phyloP scores from a whole-genome alignment of 1,140 invertebrate species.

The Ceratoteleas bidentatus region DNA sequence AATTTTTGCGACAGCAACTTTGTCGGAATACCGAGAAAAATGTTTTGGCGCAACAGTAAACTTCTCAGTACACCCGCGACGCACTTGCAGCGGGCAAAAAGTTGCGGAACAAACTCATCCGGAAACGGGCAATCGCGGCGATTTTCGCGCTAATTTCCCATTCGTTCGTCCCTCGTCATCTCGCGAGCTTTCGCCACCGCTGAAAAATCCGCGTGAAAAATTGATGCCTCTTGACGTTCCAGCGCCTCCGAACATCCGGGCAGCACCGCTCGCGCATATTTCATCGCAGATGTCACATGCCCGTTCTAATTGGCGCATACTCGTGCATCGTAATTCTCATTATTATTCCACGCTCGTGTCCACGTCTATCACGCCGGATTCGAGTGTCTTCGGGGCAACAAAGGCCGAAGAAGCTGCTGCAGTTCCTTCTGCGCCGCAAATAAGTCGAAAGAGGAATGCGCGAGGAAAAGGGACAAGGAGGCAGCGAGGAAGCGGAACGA shows the following conservation, averaged over 20 bases:
- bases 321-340: slow-evolving; percentile 58
- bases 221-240: slow-evolving; percentile 9
- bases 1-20: slow-evolving; percentile 38
- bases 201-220: not conserved
- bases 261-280: slow-evolving; percentile 27
- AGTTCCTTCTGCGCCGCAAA: slow-evolving; percentile 35
- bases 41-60: slow-evolving; percentile 55
- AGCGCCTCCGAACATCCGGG: slow-evolving; percentile 16
- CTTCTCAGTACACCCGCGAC: slow-evolving; percentile 27
- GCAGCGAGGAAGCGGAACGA: slow-evolving; percentile 25
- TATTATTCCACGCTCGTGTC: slow-evolving; percentile 57
- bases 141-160: slow-evolving; percentile 50
- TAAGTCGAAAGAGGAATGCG: slow-evolving; percentile 34
- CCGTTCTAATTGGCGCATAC: slow-evolving; percentile 54
- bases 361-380: slow-evolving; percentile 35
- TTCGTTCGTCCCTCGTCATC: not conserved
- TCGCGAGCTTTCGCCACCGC: not conserved
- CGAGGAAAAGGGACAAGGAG: slow-evolving; percentile 42
- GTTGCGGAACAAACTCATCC: slow-evolving; percentile 35
- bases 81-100: slow-evolving; percentile 38
- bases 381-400: slow-evolving; percentile 63
- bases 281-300: slow-evolving; percentile 40
- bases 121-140: slow-evolving; percentile 40
- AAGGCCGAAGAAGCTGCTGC: slow-evolving; percentile 56
- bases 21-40: slow-evolving; percentile 46